A percentile compares a stretch with the other conserved stretches of the same genome.
phyloP scores from a whole-genome alignment of 35 echinoderm and acorn worm species.

The Chiridota heheva region DNA sequence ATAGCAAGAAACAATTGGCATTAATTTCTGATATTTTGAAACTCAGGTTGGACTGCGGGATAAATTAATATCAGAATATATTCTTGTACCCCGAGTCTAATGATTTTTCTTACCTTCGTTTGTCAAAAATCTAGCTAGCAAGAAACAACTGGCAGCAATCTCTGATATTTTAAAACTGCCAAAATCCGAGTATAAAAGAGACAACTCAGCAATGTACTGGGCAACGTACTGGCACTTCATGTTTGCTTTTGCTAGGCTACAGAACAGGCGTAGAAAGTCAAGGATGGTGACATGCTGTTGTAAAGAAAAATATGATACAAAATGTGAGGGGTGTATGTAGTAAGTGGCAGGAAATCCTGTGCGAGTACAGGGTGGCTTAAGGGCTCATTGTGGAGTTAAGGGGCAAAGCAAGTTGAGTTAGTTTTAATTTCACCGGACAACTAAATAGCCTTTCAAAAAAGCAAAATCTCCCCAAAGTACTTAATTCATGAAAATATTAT shows the following conservation, averaged over 20 bases:
- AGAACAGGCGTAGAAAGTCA: conserved; percentile 78
- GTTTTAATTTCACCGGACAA: no score
- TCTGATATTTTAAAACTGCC: conserved; percentile 48
- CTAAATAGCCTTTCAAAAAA: no score
- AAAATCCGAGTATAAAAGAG: conserved; percentile 79
- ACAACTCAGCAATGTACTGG: conserved; percentile 72
- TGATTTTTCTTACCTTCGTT: conserved; percentile 34
- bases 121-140: conserved; percentile 70
- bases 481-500: no score
- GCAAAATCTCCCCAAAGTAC: no score
- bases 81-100: no score
- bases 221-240: conserved; percentile 68
- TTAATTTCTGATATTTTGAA: not conserved
- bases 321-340: not conserved
- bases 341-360: not conserved
- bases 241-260: conserved; percentile 39
- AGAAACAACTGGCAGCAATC: conserved; percentile 67
- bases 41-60: no score
- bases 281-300: conserved; percentile 67
- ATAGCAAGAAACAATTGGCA: conserved; percentile 62
- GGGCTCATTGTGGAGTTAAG: not conserved
- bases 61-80: no score
- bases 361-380: not conserved
- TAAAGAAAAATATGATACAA: not conserved
- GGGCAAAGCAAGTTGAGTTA: no score